phyloP scores from a whole-genome alignment of 2,113 vertebrate species.

The Pan paniscus region DNA sequence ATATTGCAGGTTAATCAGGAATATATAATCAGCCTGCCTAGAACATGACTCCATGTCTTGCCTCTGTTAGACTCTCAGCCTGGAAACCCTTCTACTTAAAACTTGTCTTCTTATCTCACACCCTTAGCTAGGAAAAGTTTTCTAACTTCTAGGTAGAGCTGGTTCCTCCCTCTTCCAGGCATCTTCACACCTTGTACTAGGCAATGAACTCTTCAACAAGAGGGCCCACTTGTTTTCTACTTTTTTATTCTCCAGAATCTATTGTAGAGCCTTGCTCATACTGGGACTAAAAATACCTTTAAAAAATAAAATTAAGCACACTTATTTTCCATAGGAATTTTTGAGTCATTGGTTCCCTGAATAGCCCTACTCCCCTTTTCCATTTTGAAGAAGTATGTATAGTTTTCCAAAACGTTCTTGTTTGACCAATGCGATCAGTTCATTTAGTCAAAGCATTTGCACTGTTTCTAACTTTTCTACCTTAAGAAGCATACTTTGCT shows the following conservation, averaged over 20 bases:
- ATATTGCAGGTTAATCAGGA: not conserved
- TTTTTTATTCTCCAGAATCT: not conserved
- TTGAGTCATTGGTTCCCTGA: not conserved
- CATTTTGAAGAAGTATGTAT: not conserved
- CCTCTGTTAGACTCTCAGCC: rapidly evolving
- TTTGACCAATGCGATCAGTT: not conserved
- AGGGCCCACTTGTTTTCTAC: not conserved
- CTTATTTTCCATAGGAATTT: not conserved
- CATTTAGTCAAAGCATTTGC: not conserved
- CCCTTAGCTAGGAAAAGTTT: not conserved
- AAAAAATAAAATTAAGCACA: not conserved
- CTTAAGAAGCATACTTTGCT: too few relatives aligned
- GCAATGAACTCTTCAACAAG: not conserved
- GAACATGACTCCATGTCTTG: not conserved
- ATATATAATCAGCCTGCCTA: not conserved
- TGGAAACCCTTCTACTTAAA: not conserved
- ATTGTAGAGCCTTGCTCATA: not conserved
- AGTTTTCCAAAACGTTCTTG: not conserved
- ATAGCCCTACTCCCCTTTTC: not conserved
- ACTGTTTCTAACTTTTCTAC: not conserved
- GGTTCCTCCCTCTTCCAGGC: not conserved
- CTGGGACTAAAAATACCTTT: not conserved
- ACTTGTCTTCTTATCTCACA: too few relatives aligned
- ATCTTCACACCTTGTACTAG: not conserved
- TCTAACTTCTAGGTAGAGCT: not conserved